Evolutionary conservation across 2,888 invertebrate genomes (phyloP).

Genomic region (Harpalus rubripes): DNA sequence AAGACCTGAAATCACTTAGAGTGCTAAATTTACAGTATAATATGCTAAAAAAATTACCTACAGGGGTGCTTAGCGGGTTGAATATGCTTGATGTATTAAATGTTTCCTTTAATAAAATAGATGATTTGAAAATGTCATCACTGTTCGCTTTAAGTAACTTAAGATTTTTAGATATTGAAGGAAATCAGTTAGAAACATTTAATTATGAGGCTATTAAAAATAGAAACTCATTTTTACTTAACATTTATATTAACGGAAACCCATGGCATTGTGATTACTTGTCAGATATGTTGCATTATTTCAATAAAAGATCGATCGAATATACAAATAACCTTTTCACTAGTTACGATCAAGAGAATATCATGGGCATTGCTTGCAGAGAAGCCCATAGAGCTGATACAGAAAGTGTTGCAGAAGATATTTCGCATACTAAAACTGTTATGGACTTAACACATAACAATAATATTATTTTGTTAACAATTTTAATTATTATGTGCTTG

Average conservation of each 20-base stretch:
- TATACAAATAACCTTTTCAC: slow-evolving; percentile 25
- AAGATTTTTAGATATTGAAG: slow-evolving; percentile 48
- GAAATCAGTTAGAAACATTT: slow-evolving; percentile 58
- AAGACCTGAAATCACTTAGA: slow-evolving; percentile 54
- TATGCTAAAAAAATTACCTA: slow-evolving; percentile 52
- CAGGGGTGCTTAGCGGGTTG: slow-evolving; percentile 60
- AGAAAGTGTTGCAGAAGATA: neutral
- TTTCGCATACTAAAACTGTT: slow-evolving; percentile 16
- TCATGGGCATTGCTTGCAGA: slow-evolving; percentile 56
- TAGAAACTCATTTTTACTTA: slow-evolving; percentile 22
- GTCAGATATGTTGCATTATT: slow-evolving; percentile 54
- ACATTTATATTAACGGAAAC: slow-evolving; percentile 58
- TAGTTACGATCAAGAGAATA: slow-evolving; percentile 59
- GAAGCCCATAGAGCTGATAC: slow-evolving; percentile 24
- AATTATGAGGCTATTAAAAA: slow-evolving; percentile 53
- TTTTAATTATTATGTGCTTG: slow-evolving; percentile 59
- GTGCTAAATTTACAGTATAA: slow-evolving; percentile 58
- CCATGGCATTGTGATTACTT: slow-evolving; percentile 62
- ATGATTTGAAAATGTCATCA: slow-evolving; percentile 43
- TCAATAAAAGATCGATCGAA: slow-evolving; percentile 24
- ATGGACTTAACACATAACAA: slow-evolving; percentile 47
- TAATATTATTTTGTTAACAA: slow-evolving; percentile 60
- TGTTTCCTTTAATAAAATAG: slow-evolving; percentile 57
- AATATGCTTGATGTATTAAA: slow-evolving; percentile 49
- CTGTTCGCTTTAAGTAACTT: slow-evolving; percentile 57